Base-by-base conservation (phyloP, 2,888 invertebrate genomes). In the Cephalotes varians region DNA sequence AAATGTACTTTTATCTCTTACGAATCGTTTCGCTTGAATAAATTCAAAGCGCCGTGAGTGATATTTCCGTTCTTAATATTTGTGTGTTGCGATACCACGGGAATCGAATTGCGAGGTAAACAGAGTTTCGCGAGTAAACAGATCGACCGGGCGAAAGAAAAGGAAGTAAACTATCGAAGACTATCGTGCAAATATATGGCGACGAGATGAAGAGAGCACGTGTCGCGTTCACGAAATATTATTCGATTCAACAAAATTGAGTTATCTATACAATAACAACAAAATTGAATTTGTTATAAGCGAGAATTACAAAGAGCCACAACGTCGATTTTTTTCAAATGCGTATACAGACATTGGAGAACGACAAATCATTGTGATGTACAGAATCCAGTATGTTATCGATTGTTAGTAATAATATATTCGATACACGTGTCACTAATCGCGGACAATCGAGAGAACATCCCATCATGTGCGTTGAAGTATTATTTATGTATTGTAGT, bases 271-370 rank as follows among this genome's bases (percentile, higher is more conserved):
- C 81, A 85, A 76, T 81, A 56, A 81, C 56, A 74, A 80, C 85
- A 72, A 91, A 91, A 91, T 91, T 88, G 73, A 91, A 89, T 91
- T 91, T 88, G 85, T 87, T 87, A 56, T 44, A 77, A 77, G 31
- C 31, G 12, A 77, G 21, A 12, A 56, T 31, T n/a, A 44, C 6
- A 21, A n/a, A 47, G 10, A 21, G 12, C 21, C 18, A n/a, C 40
- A 15, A 4, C 1, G 60, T 40, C 21, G 28, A 47, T 18, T 37
- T 56, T 49, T 54, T 54, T n/a, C 44, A 15, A 47, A 12, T 54
- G 18, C 15, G 1, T 47, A 31, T 56, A 34, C 28, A 47, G 51
- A 56, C 67, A 65, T 72, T 84, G 65, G 49, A 77, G 40, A 81
- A 44, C 34, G 60, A 82, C 21, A 31, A 18, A 54, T 54, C 51